Base-by-base conservation (phyloP, 2,797 vertebrate genomes). In the Nothura maculosa region DNA sequence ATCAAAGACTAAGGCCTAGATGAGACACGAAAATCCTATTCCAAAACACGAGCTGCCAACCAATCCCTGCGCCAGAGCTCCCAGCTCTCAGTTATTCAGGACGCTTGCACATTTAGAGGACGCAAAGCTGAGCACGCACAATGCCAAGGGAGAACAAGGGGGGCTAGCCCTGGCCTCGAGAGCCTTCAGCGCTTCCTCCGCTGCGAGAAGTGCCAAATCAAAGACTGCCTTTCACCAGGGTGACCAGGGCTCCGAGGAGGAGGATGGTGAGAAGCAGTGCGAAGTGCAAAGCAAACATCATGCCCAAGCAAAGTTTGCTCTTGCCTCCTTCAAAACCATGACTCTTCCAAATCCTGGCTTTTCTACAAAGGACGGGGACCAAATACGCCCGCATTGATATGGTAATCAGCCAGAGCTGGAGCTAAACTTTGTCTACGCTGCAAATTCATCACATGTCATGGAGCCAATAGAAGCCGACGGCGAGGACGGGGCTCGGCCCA, bases 291-390 rank as follows among this genome's bases (percentile, higher is more conserved):
- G 38, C 58, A 43, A 45, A 11, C 48, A 78, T 38, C 34, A 36
- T 5, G 25, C n/a, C 63, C 20, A 9, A 57, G 32, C 57, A 0
- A 0, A 73, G 40, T 36, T 80, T 1, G 1, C 27, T 62, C 42
- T 27, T 42, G 66, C 38, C 47, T 55, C 62, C 27, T 18, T 34
- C 75, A n/a, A 43, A n/a, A 43, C 11, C 52, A 24, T 0, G 1
- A 10, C 32, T 43, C n/a, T 58, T 48, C 22, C 80, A 87, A 52
- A 27, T 79, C 45, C 57, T 21, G n/a, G 34, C 32, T 57, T 43
- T n/a, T 30, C n/a, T 50, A 27, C 34, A 54, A 16, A 86, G 61
- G 9, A 36, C 9, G 24, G 16, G 14, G 18, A 54, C 34, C 50
- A 52, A 20, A 10, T 38, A 43, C 0, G 0, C 21, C 28, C 19